Percentiles rank a stretch among this genome's conserved stretches.
Conservation (phyloP, 2,888 invertebrate genomes). For the Caenorhabditis sinica region DNA sequence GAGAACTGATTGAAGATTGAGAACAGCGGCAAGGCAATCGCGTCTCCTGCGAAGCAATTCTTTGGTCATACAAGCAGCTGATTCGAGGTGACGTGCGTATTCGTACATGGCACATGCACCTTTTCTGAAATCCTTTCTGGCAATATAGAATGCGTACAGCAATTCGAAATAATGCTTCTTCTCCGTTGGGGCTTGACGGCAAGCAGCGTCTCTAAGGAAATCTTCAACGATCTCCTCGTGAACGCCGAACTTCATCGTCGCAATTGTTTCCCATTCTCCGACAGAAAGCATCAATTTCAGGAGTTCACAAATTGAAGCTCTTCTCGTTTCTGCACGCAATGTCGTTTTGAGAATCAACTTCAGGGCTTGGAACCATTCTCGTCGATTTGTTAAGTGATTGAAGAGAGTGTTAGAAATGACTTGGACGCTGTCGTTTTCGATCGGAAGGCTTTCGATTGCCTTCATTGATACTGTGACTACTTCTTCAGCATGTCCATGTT, state of each 20-base stretch:
- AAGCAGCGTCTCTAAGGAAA: conserved; percentile 64
- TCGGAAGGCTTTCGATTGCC: conserved; percentile 68
- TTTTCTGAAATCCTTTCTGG: conserved; percentile 62
- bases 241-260: conserved; percentile 62
- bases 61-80: conserved; percentile 68
- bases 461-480: conserved; percentile 71
- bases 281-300: conserved; percentile 55
- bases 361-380: conserved; percentile 75
- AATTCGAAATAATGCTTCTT: conserved; percentile 69
- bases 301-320: conserved; percentile 60
- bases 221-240: conserved; percentile 65
- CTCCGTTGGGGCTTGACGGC: conserved; percentile 59
- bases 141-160: conserved; percentile 64
- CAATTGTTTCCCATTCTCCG: conserved; percentile 65
- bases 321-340: conserved; percentile 36
- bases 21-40: conserved; percentile 71
- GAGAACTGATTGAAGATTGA: conserved; percentile 67
- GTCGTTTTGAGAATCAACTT: conserved; percentile 61
- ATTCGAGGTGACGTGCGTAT: conserved; percentile 68
- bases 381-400: conserved; percentile 71
- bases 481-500: conserved; percentile 71
- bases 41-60: conserved; percentile 74
- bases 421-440: conserved; percentile 64
- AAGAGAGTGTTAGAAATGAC: conserved; percentile 76
- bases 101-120: conserved; percentile 77